Base-by-base conservation (phyloP, 2,797 vertebrate genomes). In the Tiaroga cobitis region DNA sequence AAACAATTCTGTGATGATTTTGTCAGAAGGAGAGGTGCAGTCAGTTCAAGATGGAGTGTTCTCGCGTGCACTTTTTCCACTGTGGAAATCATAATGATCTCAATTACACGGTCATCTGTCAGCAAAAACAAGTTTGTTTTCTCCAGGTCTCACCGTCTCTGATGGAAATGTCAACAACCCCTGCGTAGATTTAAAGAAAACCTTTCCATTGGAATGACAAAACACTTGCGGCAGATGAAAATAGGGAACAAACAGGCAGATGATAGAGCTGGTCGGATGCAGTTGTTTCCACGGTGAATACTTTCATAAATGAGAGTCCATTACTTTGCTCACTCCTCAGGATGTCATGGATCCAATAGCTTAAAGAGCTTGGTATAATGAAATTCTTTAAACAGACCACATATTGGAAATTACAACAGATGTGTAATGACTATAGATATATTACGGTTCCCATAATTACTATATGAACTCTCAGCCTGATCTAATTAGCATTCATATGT, bases 101-200 rank as follows among this genome's bases (percentile, higher is more conserved):
- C 89, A 90, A 89, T 91, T 89, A 91, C 87, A 84, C 10, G 82
- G 74, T 80, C 84, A 89, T 90, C 87, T 80, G 82, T 90, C 87
- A 88, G 63, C 68, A 65, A 73, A 86, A 87, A 89, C 80, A 37
- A 80, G 73, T 86, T 89, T 77, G 80, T 88, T 89, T 90, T 81
- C 85, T 85, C 26, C 81, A 86, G 80, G 87, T 89, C 85, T 82
- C 85, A 81, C 61, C 18, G 8, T 69, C 76, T 72, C 85, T 87
- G 89, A 89, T 88, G 73, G 80, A 85, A 85, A 85, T 86, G 87
- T 86, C 86, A 87, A 88, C 80, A 88, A 74, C 81, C 54, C 63
- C 74, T 78, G 80, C 43, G 29, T 81, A 88, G 83, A 81, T 86
- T 86, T 90, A 85, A 89, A 86, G 87, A 89, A 85, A 88, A 81